Conservation (phyloP, 92 coral and sea anemone species). For the Scolanthus callimorphus region DNA sequence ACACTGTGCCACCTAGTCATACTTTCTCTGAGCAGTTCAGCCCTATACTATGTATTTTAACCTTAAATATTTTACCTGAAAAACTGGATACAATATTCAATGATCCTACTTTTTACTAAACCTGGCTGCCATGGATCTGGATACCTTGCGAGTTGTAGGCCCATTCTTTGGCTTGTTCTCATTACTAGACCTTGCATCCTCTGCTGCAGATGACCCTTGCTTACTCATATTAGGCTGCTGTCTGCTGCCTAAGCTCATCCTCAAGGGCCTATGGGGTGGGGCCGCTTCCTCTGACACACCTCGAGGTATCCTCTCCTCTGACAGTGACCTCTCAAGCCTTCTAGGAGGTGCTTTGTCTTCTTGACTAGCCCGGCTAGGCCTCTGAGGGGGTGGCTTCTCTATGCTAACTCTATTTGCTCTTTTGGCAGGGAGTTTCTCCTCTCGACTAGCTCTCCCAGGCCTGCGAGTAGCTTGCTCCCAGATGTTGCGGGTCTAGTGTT, state of each 20-base stretch:
- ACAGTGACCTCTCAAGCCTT: background rate
- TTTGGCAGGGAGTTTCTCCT: background rate
- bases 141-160: slow-evolving; percentile 20
- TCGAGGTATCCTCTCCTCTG: background rate
- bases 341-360: background rate
- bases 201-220: background rate
- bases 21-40: too few species aligned
- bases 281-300: background rate
- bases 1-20: too few species aligned
- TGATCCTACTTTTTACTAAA: slow-evolving; percentile 27
- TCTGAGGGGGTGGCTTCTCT: background rate
- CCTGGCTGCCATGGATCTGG: slow-evolving; percentile 61
- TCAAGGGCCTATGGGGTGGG: background rate
- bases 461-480: background rate
- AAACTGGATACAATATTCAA: too few species aligned
- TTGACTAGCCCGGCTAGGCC: background rate
- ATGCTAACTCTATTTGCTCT: background rate
- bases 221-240: background rate
- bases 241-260: background rate
- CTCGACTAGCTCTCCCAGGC: background rate
- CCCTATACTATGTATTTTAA: too few species aligned
- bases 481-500: background rate
- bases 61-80: too few species aligned
- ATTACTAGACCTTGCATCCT: background rate
- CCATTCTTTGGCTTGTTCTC: slow-evolving; percentile 42